Evolutionary conservation across 2,113 vertebrate species (phyloP), one percentile per base, ranked within the genome.

Genomic region (Aleadryas rufinucha): DNA sequence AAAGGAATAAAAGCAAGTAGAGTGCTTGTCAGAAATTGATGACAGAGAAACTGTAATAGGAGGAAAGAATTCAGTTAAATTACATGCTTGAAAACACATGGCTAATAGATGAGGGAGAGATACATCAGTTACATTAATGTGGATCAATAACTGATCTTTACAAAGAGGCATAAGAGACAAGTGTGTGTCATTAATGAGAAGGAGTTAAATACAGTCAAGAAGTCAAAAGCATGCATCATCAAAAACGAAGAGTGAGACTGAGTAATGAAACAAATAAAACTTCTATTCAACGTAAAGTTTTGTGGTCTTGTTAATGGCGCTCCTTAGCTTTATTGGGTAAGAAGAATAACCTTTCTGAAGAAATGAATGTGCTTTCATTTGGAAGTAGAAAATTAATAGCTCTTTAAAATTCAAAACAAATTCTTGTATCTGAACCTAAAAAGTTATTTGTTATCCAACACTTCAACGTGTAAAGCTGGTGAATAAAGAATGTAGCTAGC

Each of bases 81-180:
- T 87, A 52, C 45, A n/a, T 80, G 63, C 87, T 93, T 90, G 90
- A 87, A 92, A 95, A 87, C 54, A 86, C 54, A 49, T 47, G 21
- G 56, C 41, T 96, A 95, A 86, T 95, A 96, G 91, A 83, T 87
- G 39, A 11, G 21, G 3, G 30, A 93, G 59, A 94, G 71, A 64
- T 90, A 75, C 35, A 93, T 88, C 64, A 76, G 64, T 84, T 96
- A 86, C 41, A 61, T 86, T 90, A 93, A 81, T 52, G 53, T 2
- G 7, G 60, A 93, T 97, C 89, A 90, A 86, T 95, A 95, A 92
- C 10, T 77, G 90, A 87, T 80, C 75, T 93, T 81, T 91, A 39
- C 53, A 75, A 78, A 66, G 63, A 88, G 50, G 45, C 21, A 63
- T 60, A 84, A 92, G 60, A 97, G 53, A 68, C 49, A 93, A 95